Evolutionary conservation across 2,888 invertebrate species (phyloP).

Genomic region (Iselma pallidipennis): DNA sequence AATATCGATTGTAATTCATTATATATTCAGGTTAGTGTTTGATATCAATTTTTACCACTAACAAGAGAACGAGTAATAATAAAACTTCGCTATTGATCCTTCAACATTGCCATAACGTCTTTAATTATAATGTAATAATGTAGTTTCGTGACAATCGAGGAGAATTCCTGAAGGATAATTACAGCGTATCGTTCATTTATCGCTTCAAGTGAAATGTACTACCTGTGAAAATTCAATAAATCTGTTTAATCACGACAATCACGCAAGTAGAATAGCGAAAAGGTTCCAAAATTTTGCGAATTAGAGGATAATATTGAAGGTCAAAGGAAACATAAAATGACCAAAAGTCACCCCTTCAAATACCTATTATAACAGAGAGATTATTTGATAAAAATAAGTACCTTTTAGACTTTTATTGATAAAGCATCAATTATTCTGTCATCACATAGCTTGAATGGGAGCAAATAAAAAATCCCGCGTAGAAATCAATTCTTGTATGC

Average conservation of each 20-base stretch:
- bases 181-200: background rate
- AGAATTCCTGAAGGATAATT: background rate
- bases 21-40: background rate
- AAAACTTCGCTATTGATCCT: too few species aligned
- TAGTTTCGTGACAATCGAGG: too few species aligned
- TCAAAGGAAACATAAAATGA: too few species aligned
- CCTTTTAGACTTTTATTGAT: background rate
- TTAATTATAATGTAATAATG: too few species aligned
- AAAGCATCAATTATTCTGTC: background rate
- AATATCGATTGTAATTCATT: background rate
- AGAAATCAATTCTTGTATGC: background rate
- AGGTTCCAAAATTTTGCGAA: background rate
- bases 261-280: background rate
- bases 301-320: background rate
- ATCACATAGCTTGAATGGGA: background rate
- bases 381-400: background rate
- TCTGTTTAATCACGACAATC: background rate
- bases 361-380: too few species aligned
- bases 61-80: background rate
- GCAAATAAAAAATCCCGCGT: too few species aligned
- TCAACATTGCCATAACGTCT: too few species aligned
- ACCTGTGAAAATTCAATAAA: background rate
- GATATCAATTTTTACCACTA: background rate
- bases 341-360: too few species aligned
- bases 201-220: background rate